Evolutionary conservation across 2,888 invertebrate genomes (phyloP), one percentile per base, ranked within the genome.

Genomic region (Oeneis ivallda): DNA sequence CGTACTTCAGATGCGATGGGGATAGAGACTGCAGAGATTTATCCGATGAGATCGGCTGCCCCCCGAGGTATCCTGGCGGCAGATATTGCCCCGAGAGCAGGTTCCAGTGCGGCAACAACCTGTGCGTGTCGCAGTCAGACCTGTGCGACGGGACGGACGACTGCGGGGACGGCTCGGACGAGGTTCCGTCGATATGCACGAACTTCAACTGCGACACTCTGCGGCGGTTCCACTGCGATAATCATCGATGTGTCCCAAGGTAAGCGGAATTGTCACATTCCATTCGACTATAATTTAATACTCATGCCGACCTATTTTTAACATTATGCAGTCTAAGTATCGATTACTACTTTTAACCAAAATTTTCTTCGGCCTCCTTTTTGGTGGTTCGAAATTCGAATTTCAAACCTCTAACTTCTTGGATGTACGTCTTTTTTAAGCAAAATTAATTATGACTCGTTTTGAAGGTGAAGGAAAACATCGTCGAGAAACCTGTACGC

Each of bases 141-240:
- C 92, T 97, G 13, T 99, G 98, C 84, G 98, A 99, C 81, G 98
- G 98, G 45, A 94, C 95, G 37, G 97, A 98, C 77, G 98, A 98
- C 84, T 98, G 98, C 79, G 96, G 97, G 9, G 98, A 99, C 82
- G 95, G 94, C 41, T 96, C 96, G 0, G 98, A 98, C 81, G 98
- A 99, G 85, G 94, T 95, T 43, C 90, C 95, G 0, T 91, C 93
- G 11, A 94, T 97, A 62, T 98, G 96, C 87, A 95, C 94, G 62
- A 96, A 96, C 84, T 96, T 97, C 84, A 96, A 95, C 80, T 98
- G 98, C 83, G 97, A 97, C 77, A 95, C 96, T 0, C 86, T 96
- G 67, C 93, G 96, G 50, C 93, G 97, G 72, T 98, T 97, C 95
- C 97, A 97, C 79, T 99, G 99, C 82, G 93, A 94, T 68, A 98